A percentile compares a stretch with the other conserved stretches of the same genome.
phyloP scores from a whole-genome alignment of 1,140 invertebrate species.

The Sminthurinus signatus region DNA sequence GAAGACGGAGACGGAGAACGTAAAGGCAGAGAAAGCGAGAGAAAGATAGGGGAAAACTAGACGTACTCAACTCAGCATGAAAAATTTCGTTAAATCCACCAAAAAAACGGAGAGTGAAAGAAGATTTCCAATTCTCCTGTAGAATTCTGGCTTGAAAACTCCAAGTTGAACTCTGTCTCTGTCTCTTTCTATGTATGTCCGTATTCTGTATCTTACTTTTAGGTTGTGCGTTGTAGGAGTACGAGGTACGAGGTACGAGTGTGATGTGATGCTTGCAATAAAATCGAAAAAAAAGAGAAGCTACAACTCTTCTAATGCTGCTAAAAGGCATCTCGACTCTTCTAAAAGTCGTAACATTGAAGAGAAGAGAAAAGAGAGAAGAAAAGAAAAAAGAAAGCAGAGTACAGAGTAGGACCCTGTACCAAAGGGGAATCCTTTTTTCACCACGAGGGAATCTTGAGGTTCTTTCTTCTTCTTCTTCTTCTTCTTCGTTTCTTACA shows the following conservation, averaged over 20 bases:
- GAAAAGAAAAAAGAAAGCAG: too few species aligned
- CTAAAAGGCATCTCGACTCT: not conserved
- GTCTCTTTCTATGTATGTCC: too few species aligned
- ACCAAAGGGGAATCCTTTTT: conserved; percentile 15
- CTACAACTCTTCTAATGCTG: too few species aligned
- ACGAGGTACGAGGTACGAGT: too few species aligned
- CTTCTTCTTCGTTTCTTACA: not conserved
- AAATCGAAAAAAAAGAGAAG: too few species aligned
- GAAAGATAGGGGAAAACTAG: not conserved
- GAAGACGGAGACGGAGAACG: not conserved
- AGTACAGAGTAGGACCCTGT: too few species aligned
- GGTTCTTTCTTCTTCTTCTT: conserved; percentile 15
- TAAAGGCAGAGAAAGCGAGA: too few species aligned
- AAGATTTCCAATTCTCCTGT: conserved; percentile 17
- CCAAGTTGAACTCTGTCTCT: too few species aligned
- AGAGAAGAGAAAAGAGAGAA: not conserved
- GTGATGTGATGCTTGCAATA: too few species aligned
- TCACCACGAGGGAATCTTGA: conserved; percentile 19
- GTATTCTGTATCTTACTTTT: too few species aligned
- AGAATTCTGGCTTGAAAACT: conserved; percentile 2
- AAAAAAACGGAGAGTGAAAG: conserved; percentile 6
- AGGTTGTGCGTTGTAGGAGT: too few species aligned
- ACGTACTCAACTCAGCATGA: conserved; percentile 21
- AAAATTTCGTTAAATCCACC: conserved; percentile 27
- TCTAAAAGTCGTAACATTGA: not conserved